A percentile compares a stretch with the other conserved stretches of the same genome.
These are phyloP conservation scores for Heliconius hermathena DNA, from an alignment of 1,140 invertebrate genomes.

Conservation along the genomic window DNA sequence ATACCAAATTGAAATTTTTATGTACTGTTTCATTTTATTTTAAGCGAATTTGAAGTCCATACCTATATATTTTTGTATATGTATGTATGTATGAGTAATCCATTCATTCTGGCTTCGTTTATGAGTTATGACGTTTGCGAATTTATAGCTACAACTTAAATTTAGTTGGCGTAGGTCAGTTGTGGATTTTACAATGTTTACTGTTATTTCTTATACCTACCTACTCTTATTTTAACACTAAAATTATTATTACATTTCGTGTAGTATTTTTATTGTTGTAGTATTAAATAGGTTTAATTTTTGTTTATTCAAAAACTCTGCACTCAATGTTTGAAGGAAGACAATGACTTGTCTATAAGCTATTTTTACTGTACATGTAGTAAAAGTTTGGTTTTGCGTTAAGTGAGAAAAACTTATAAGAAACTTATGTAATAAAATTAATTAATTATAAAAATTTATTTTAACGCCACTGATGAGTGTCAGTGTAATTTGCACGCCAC, in stretches of 20 bases:
- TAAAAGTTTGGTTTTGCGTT: no score
- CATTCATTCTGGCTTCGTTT: slow-evolving; percentile 1
- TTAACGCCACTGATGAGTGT: no score
- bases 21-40: slow-evolving; percentile 16
- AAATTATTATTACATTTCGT: neutral
- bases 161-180: slow-evolving; percentile 8
- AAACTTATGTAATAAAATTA: no score
- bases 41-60: slow-evolving; percentile 5
- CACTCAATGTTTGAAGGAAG: no score
- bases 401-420: no score
- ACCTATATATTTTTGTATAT: neutral
- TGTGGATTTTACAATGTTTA: neutral
- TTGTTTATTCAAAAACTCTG: no score
- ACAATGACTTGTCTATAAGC: no score
- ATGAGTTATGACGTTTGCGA: slow-evolving; percentile 4
- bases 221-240: neutral
- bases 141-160: slow-evolving; percentile 10
- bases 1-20: neutral
- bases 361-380: no score
- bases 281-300: no score
- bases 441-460: no score
- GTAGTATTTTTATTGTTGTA: no score
- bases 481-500: no score
- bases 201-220: neutral
- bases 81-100: neutral